Percentiles rank a stretch among this genome's conserved stretches.
Evolutionary conservation across 2,888 invertebrate species (phyloP).

Genomic region (Acrocyrtus sp.): DNA sequence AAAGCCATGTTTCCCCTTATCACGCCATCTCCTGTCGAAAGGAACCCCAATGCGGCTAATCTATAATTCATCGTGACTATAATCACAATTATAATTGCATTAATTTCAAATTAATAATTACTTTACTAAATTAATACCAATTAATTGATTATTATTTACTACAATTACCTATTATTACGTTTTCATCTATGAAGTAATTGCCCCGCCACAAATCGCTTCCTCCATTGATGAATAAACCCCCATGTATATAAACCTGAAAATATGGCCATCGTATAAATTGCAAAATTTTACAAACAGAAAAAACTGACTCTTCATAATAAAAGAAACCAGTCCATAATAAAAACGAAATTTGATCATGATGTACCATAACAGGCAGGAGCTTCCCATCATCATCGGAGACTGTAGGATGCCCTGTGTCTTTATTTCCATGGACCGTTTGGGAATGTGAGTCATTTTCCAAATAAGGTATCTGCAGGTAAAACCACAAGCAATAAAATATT

Average conservation of each 20-base stretch:
- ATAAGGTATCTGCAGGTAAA: slow-evolving; percentile 17
- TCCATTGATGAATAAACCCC: slow-evolving; percentile 55
- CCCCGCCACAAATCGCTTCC: slow-evolving; percentile 41
- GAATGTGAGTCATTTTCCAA: slow-evolving; percentile 25
- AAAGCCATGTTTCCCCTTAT: slow-evolving; percentile 20
- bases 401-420: not conserved
- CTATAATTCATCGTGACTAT: slow-evolving; percentile 31
- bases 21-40: slow-evolving; percentile 47
- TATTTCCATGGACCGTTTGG: not conserved
- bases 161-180: too few species aligned
- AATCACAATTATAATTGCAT: too few species aligned
- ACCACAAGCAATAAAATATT: too few species aligned
- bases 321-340: too few species aligned
- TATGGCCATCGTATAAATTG: too few species aligned
- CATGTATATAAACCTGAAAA: slow-evolving; percentile 55
- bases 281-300: too few species aligned
- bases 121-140: too few species aligned
- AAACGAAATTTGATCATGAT: too few species aligned
- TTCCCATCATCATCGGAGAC: slow-evolving; percentile 19
- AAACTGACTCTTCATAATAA: too few species aligned
- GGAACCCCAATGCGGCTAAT: slow-evolving; percentile 24
- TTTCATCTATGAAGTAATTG: slow-evolving; percentile 20
- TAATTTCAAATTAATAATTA: too few species aligned
- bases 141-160: too few species aligned
- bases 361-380: slow-evolving; percentile 48